phyloP scores from a whole-genome alignment of 2,113 vertebrate species.

The Balaeniceps rex region DNA sequence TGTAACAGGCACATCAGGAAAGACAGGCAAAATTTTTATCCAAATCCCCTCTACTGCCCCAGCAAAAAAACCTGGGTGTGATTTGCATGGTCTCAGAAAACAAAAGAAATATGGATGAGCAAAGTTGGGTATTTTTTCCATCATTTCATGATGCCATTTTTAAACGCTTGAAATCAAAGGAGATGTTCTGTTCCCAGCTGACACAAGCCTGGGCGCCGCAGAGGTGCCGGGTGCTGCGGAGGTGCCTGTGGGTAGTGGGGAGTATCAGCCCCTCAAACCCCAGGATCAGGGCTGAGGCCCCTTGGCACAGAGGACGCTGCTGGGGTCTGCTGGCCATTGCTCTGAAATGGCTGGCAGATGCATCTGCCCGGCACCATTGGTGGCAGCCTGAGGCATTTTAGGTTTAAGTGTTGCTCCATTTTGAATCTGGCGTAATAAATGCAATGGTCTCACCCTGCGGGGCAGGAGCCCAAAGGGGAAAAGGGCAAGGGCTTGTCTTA shows the following conservation, averaged over 20 bases:
- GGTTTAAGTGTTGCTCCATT: background rate
- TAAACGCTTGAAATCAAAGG: background rate
- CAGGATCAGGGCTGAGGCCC: rapidly evolving
- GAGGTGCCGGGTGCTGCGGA: background rate
- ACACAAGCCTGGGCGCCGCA: rapidly evolving
- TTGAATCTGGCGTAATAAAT: background rate
- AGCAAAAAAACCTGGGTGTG: background rate
- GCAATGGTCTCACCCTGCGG: rapidly evolving
- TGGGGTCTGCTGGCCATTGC: background rate
- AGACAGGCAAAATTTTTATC: background rate
- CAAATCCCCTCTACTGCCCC: background rate
- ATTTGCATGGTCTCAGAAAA: background rate
- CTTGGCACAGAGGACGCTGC: background rate
- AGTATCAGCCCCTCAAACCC: background rate
- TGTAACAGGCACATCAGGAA: background rate
- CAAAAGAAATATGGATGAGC: background rate
- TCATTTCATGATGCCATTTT: background rate
- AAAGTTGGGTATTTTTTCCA: background rate
- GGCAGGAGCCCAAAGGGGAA: background rate
- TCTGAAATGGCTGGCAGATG: background rate
- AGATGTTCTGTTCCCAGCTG: background rate
- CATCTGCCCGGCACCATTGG: background rate
- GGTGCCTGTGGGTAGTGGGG: too few species aligned
- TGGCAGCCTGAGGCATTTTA: background rate
- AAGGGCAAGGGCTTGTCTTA: background rate